phyloP scores from a whole-genome alignment of 2,797 vertebrate genomes.

The Neostethus bicornis region DNA sequence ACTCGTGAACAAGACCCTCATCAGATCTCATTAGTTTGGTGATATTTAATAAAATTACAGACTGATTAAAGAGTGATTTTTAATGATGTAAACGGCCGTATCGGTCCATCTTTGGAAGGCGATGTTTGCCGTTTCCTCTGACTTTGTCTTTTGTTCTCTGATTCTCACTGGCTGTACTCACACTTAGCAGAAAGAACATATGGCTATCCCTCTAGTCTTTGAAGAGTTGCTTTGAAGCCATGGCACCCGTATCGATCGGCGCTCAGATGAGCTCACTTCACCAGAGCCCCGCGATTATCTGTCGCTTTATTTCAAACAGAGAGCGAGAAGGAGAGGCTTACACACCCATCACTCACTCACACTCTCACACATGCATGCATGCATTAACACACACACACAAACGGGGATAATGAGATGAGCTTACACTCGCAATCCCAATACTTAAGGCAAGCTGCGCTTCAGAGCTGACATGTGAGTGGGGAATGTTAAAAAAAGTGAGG shows the following conservation, averaged over 20 bases:
- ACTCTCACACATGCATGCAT: conserved; percentile 55
- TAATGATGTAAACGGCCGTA: conserved; percentile 63
- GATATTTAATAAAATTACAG: too few relatives aligned
- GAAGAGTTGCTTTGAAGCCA: conserved; percentile 78
- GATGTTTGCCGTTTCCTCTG: conserved; percentile 52
- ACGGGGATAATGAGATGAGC: conserved; percentile 75
- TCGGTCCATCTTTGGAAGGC: conserved; percentile 52
- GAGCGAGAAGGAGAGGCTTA: conserved; percentile 71
- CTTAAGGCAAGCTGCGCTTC: conserved; percentile 71
- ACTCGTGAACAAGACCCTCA: too few relatives aligned
- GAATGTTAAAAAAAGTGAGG: conserved; percentile 69
- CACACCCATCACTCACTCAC: conserved; percentile 73
- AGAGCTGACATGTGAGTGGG: conserved; percentile 72
- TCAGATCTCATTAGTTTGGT: too few relatives aligned
- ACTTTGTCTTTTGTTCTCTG: conserved; percentile 44
- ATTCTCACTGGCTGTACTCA: conserved; percentile 11
- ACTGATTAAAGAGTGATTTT: conserved; percentile 70
- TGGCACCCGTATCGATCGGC: conserved; percentile 76
- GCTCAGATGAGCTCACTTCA: conserved; percentile 77
- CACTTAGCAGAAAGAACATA: conserved; percentile 62
- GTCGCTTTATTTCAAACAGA: conserved; percentile 80
- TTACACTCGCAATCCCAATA: conserved; percentile 68
- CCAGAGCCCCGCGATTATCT: conserved; percentile 79
- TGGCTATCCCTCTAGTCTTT: conserved; percentile 77
- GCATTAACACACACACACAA: conserved; percentile 30